phyloP scores from a whole-genome alignment of 2,797 vertebrate genomes.

The Sebastolobus alascanus region DNA sequence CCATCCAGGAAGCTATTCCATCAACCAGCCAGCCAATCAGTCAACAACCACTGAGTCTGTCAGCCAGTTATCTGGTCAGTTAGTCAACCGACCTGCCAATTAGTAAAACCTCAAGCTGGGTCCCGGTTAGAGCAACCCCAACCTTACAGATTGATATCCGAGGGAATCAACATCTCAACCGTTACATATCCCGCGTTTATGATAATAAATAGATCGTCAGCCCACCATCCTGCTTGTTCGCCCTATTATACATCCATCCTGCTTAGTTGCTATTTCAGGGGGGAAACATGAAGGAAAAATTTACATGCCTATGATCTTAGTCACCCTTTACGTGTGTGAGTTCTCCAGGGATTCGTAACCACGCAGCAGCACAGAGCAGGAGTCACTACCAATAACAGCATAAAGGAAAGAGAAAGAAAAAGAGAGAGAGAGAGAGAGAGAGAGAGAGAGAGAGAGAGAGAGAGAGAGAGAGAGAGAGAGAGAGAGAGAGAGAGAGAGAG shows the following conservation, averaged over 20 bases:
- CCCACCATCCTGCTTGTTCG: not conserved
- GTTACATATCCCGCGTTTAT: not conserved
- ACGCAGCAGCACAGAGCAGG: conserved; percentile 27
- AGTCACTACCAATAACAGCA: conserved; percentile 45
- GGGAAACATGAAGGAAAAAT: conserved; percentile 31
- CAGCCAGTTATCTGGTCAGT: conserved; percentile 77
- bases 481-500: not conserved
- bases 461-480: not conserved
- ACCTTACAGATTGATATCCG: conserved; percentile 22
- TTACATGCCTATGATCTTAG: conserved; percentile 33
- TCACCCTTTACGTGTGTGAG: conserved; percentile 16
- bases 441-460: not conserved
- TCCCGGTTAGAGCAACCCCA: conserved; percentile 21
- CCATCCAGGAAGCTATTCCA: conserved; percentile 63
- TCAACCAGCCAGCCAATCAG: conserved; percentile 66
- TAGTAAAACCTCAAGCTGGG: conserved; percentile 50
- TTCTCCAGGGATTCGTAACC: conserved; percentile 31
- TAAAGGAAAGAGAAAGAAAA: not conserved
- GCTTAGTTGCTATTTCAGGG: not conserved
- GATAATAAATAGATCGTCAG: conserved; percentile 35
- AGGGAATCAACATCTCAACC: conserved; percentile 4
- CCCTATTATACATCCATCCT: not conserved
- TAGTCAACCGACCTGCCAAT: conserved; percentile 73
- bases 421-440: not conserved
- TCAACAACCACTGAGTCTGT: conserved; percentile 72